Evolutionary conservation across 2,888 invertebrate species (phyloP).

Genomic region (Selenia dentaria): DNA sequence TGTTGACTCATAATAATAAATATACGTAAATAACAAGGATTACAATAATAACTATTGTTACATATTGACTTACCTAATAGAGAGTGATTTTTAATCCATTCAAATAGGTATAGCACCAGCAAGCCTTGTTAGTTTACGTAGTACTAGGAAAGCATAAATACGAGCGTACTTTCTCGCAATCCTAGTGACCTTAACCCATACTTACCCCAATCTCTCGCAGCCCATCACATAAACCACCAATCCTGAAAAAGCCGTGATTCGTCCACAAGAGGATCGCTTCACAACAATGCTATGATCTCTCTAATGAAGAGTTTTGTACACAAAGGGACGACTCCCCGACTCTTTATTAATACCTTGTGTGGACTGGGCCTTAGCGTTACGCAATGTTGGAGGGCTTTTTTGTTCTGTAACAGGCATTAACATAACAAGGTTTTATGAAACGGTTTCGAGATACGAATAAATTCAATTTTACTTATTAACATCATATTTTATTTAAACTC

Average conservation of each 20-base stretch:
- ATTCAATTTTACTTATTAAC: no score
- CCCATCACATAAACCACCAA: conserved; percentile 39
- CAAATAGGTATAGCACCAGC: no score
- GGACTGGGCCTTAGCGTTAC: conserved; percentile 31
- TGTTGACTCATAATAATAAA: no score
- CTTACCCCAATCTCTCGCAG: conserved; percentile 5
- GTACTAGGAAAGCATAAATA: no score
- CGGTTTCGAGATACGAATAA: no score
- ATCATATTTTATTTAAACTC: no score
- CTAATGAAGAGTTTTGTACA: conserved; percentile 82
- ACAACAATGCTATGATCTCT: conserved; percentile 76
- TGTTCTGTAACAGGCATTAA: conserved; percentile 10
- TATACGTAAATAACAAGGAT: no score
- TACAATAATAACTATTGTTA: no score
- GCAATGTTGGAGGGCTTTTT: conserved; percentile 22
- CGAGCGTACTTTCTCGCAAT: background rate
- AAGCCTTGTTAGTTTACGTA: no score
- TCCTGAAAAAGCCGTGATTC: conserved; percentile 55
- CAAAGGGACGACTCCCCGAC: conserved; percentile 65
- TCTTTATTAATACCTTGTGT: conserved; percentile 74
- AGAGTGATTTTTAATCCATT: no score
- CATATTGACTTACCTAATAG: no score
- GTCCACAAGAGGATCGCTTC: conserved; percentile 58
- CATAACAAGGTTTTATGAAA: background rate
- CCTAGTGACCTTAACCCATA: background rate